Evolutionary conservation across 2,797 vertebrate genomes (phyloP).

Genomic region (Caiman crocodilus): DNA sequence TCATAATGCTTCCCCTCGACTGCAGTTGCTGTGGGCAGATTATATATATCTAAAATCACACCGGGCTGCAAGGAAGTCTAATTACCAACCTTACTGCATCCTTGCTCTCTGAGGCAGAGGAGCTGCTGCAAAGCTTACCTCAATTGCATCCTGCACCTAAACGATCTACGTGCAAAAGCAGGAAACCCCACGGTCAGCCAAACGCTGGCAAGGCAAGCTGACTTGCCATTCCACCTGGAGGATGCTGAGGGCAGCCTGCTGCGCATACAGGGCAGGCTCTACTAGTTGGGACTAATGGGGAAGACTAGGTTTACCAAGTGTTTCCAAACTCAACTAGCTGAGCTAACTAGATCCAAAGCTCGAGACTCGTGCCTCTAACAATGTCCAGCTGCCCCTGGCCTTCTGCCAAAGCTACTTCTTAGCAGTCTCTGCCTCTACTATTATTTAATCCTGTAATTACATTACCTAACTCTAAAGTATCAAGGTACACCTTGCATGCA

Average conservation of each 20-base stretch:
- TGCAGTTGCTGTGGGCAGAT: neutral
- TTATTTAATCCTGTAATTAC: conserved; percentile 30
- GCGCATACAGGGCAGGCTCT: neutral
- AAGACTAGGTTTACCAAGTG: neutral
- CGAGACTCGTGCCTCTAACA: conserved; percentile 12
- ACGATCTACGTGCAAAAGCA: neutral
- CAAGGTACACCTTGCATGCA: conserved; percentile 52
- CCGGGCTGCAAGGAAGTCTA: neutral
- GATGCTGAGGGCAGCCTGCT: neutral
- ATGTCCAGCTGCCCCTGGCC: conserved; percentile 66
- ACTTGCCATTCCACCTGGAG: neutral
- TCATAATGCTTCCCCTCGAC: neutral
- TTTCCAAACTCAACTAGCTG: neutral
- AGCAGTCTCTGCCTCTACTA: conserved; percentile 10
- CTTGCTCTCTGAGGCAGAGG: neutral
- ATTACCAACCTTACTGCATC: neutral
- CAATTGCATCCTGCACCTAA: neutral
- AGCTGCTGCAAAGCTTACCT: neutral
- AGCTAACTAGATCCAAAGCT: neutral
- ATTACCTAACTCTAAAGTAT: conserved; percentile 17
- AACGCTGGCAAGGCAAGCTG: neutral
- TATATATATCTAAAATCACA: neutral
- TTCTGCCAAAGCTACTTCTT: conserved; percentile 49
- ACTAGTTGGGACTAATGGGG: neutral
- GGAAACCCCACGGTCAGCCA: rapidly evolving